Conservation (phyloP, 2,797 vertebrate genomes). For the Paramormyrops hopkinsi region DNA sequence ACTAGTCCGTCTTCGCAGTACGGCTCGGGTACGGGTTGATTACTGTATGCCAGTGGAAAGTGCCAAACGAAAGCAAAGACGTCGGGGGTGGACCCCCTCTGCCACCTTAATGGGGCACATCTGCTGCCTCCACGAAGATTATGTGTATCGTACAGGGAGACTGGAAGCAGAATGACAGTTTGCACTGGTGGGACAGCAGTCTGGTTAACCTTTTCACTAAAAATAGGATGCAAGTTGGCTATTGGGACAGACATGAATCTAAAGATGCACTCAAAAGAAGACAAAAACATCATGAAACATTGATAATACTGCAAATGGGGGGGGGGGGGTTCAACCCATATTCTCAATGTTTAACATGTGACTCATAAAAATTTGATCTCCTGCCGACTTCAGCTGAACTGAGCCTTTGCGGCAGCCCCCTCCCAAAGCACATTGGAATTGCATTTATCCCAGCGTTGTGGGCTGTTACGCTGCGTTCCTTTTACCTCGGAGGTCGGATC, state of each 20-base stretch:
- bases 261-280: not conserved
- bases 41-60: not conserved
- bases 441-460: not conserved
- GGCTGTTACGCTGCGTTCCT: not conserved
- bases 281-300: not conserved
- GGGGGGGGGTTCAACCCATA: not conserved
- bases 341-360: not conserved
- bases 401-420: not conserved
- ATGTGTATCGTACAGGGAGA: not conserved
- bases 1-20: too few relatives aligned
- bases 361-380: not conserved
- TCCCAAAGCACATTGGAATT: not conserved
- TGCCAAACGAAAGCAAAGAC: not conserved
- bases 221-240: not conserved
- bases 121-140: not conserved
- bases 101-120: not conserved
- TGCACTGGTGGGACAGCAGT: not conserved
- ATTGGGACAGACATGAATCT: not conserved
- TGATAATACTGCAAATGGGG: not conserved
- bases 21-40: too few relatives aligned
- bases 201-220: not conserved
- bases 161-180: not conserved
- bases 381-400: not conserved
- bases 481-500: not conserved
- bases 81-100: not conserved